phyloP scores from a whole-genome alignment of 2,888 invertebrate genomes.

The Aspidapion aeneum region DNA sequence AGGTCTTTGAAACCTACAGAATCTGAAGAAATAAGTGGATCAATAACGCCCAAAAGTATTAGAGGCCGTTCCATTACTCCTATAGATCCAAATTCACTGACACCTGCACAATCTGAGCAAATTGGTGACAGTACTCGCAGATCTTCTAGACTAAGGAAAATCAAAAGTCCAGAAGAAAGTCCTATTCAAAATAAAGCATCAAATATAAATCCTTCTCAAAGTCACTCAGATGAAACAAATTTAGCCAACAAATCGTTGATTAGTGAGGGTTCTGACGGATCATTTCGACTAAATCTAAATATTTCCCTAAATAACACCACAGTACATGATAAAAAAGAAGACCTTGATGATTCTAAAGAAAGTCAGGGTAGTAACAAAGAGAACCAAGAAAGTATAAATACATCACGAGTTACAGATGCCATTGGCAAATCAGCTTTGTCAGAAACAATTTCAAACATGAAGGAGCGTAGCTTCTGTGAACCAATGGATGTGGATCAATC shows the following conservation, averaged over 20 bases:
- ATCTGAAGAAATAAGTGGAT: too few species aligned
- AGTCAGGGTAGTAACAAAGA: constrained; percentile 28
- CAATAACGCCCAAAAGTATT: not conserved
- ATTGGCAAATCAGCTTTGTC: too few species aligned
- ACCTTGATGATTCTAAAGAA: constrained; percentile 21
- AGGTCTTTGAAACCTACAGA: too few species aligned
- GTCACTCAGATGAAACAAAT: not conserved
- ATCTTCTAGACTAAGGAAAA: constrained; percentile 25
- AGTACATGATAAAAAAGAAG: constrained; percentile 10
- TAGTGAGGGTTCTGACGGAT: constrained; percentile 24
- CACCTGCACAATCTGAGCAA: not conserved
- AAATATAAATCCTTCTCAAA: not conserved
- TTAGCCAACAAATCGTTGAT: constrained; percentile 5
- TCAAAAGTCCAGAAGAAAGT: not conserved
- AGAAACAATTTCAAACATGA: constrained; percentile 26
- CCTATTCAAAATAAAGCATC: not conserved
- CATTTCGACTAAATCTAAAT: constrained; percentile 23
- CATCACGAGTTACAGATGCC: constrained; percentile 26
- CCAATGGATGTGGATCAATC: constrained; percentile 32
- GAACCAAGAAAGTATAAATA: constrained; percentile 17
- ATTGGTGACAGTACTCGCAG: constrained; percentile 11
- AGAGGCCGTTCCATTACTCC: not conserved
- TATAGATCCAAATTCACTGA: not conserved
- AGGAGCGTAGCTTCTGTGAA: constrained; percentile 27
- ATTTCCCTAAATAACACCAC: constrained; percentile 7